A percentile compares a stretch with the other conserved stretches of the same genome.
These are phyloP conservation scores for Linnaemya tessellans DNA, from an alignment of 2,888 invertebrate species.

Conservation along the genomic window DNA sequence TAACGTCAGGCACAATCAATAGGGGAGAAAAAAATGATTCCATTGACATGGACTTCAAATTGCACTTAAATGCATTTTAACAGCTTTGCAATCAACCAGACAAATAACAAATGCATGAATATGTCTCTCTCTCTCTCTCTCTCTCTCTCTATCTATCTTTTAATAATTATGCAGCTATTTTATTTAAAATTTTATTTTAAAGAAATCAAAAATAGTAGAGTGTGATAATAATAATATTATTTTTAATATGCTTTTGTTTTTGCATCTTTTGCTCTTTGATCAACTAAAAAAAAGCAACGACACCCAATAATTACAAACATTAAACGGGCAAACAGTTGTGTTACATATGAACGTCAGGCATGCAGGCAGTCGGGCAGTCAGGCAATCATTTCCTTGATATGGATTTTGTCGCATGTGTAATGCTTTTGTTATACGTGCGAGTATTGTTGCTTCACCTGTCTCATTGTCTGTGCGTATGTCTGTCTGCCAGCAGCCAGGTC, in stretches of 20 bases:
- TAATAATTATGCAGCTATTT: conserved; percentile 23
- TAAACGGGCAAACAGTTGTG: conserved; percentile 15
- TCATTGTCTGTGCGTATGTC: background rate
- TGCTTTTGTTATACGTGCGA: conserved; percentile 9
- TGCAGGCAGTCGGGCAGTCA: background rate
- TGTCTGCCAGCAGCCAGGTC: conserved; percentile 3
- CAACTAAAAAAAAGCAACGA: conserved; percentile 15
- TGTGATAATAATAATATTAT: conserved; percentile 44
- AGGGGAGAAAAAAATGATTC: conserved; percentile 11
- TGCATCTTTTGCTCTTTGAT: background rate
- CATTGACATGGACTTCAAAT: conserved; percentile 12
- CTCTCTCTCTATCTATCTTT: background rate
- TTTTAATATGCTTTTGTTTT: background rate
- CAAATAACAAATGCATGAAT: conserved; percentile 17
- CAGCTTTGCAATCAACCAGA: background rate
- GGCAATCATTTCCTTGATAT: conserved; percentile 49
- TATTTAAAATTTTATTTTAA: background rate
- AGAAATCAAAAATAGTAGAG: conserved; percentile 23
- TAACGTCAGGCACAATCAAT: conserved; percentile 1
- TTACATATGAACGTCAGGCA: conserved; percentile 5
- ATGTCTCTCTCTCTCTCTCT: background rate
- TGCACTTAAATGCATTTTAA: conserved; percentile 21
- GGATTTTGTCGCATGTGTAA: conserved; percentile 38
- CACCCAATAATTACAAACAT: conserved; percentile 26
- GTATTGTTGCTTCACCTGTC: conserved; percentile 44